Evolutionary conservation across 2,888 invertebrate species (phyloP).

Genomic region (Lobophora halterata): DNA sequence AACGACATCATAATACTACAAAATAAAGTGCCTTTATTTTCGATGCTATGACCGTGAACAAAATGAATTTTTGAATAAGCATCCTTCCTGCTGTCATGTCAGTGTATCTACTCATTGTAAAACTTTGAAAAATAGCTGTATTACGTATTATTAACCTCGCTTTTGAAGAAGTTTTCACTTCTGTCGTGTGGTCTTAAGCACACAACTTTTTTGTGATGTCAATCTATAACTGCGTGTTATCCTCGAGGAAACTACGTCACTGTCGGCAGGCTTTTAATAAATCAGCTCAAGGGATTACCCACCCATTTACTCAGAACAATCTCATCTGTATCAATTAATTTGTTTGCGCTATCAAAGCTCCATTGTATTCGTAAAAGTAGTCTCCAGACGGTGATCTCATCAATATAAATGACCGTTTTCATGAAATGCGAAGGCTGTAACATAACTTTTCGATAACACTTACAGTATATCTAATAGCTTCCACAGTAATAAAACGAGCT

Average conservation of each 20-base stretch:
- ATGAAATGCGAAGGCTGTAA: slow-evolving; percentile 13
- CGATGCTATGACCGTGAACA: no score
- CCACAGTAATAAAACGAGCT: slow-evolving; percentile 9
- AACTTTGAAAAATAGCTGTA: no score
- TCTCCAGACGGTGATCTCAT: slow-evolving; percentile 7
- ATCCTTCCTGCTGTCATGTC: no score
- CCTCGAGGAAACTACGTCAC: not conserved
- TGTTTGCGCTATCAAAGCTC: not conserved
- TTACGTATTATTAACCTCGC: no score
- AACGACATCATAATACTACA: no score
- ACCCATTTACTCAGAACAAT: slow-evolving; percentile 6
- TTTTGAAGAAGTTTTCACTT: no score
- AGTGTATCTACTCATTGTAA: no score
- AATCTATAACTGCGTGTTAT: not conserved
- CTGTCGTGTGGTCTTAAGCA: no score
- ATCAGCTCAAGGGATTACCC: slow-evolving; percentile 4
- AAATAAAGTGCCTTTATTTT: no score
- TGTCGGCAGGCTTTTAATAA: not conserved
- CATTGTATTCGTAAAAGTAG: slow-evolving; percentile 7
- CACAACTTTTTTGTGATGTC: no score
- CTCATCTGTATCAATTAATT: slow-evolving; percentile 17
- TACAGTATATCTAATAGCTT: slow-evolving; percentile 10
- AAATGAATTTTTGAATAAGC: no score
- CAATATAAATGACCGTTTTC: slow-evolving; percentile 11
- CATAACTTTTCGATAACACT: slow-evolving; percentile 17